Conservation (phyloP, 2,797 vertebrate genomes). For the Acanthurus leucopareius region DNA sequence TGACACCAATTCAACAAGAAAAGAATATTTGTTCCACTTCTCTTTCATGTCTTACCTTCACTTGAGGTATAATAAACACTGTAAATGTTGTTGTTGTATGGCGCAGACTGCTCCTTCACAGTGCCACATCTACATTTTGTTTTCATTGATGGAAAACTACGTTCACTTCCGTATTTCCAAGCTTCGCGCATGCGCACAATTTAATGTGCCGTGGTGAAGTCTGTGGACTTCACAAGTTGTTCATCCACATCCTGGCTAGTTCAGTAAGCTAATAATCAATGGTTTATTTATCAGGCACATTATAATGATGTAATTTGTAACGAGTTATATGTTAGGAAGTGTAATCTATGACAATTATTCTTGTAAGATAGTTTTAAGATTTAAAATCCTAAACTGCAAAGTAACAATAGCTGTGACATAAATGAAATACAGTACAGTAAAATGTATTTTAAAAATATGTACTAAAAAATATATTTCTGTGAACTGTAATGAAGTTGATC, state of each 20-base stretch:
- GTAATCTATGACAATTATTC: too few species aligned
- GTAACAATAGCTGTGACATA: too few species aligned
- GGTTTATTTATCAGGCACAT: neutral
- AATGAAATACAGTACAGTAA: too few species aligned
- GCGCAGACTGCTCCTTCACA: neutral
- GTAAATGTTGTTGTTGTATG: neutral
- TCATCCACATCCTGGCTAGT: neutral
- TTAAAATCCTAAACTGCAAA: too few species aligned
- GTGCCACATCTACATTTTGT: conserved; percentile 27
- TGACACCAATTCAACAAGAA: neutral
- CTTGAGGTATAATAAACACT: neutral
- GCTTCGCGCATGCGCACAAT: conserved; percentile 61
- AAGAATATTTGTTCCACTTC: too few species aligned
- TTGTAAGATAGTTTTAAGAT: too few species aligned
- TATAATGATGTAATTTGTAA: too few species aligned
- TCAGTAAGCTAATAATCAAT: neutral
- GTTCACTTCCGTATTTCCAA: conserved; percentile 63
- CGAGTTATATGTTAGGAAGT: too few species aligned
- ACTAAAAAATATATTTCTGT: too few species aligned
- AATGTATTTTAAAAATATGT: too few species aligned
- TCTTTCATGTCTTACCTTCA: conserved; percentile 49
- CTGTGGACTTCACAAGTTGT: neutral
- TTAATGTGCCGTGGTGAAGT: neutral
- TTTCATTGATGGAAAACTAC: conserved; percentile 20
- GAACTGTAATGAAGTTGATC: too few species aligned